Evolutionary conservation across 2,888 invertebrate genomes (phyloP), one percentile per base, ranked within the genome.

Genomic region (Microplitis manilae): DNA sequence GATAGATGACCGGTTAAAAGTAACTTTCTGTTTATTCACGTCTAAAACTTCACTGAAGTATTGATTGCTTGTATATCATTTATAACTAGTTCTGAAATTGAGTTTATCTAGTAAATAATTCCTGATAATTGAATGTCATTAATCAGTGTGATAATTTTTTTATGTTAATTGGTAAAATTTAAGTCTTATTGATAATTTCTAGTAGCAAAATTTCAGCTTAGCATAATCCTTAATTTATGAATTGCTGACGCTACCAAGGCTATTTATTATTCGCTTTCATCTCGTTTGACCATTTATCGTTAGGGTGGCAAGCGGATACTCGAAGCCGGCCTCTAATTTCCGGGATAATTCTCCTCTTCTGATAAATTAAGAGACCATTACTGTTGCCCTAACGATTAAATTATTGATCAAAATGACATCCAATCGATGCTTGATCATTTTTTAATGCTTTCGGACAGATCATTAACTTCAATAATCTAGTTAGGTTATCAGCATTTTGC

Each of bases 261-360:
- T 72, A 62, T 72, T 72, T 72, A 72, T 72, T 61, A 61, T 41
- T 40, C 69, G 13, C 30, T 70, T 17, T 41, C 6, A 30, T 20
- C 13, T 64, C 30, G 20, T 59, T 65, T 59, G 70, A 39, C 62
- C 41, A 72, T 77, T 68, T 20, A 76, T 76, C 68, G 77, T 40
- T 40, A 72, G 73, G 50, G 50, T 70, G 75, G 39, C 71, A 38
- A 71, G 74, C 77, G 77, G 75, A 77, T 77, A 77, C 74, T 77
- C 77, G 41, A 75, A 68, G 62, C 73, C 77, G 68, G 71, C 75
- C 77, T 77, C 77, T 77, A 74, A 77, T 77, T 77, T 77, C 77
- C 77, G 77, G 65, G 64, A 73, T 68, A 15, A 64, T 59, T 77
- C 62, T 68, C 62, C 74, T 75, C 71, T 62, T 68, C 73, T 75